Evolutionary conservation across 2,797 vertebrate species (phyloP).

Genomic region (Eutrigla gurnardus): DNA sequence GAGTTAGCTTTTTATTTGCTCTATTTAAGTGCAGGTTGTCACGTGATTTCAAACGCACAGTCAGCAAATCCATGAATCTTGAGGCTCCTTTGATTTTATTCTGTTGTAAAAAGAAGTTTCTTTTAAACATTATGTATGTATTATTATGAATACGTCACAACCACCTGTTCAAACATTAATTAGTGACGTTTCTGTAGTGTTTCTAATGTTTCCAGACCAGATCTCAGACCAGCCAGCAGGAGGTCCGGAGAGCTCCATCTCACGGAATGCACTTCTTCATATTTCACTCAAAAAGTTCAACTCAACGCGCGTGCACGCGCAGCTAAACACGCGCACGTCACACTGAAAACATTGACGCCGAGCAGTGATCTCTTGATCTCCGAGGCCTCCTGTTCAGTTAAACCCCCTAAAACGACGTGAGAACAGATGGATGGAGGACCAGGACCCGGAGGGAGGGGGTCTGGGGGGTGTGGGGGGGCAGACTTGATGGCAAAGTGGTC

Average conservation of each 20-base stretch:
- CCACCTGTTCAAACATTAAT: neutral
- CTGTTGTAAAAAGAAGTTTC: too few species aligned
- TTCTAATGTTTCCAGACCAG: neutral
- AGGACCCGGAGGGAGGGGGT: neutral
- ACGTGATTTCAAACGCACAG: neutral
- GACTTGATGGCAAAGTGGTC: constrained; percentile 45
- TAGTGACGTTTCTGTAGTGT: neutral
- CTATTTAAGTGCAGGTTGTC: neutral
- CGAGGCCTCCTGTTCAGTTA: constrained; percentile 47
- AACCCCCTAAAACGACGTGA: constrained; percentile 58
- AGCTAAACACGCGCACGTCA: neutral
- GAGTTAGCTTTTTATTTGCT: constrained; percentile 5
- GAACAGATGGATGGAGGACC: constrained; percentile 59
- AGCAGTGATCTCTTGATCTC: constrained; percentile 62
- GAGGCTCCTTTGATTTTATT: neutral
- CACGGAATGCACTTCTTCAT: constrained; percentile 9
- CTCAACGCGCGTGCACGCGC: neutral
- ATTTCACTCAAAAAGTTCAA: constrained; percentile 43
- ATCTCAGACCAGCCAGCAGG: neutral
- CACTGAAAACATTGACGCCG: constrained; percentile 27
- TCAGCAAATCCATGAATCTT: neutral
- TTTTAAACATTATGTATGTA: too few species aligned
- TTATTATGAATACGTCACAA: too few species aligned
- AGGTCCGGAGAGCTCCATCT: constrained; percentile 5
- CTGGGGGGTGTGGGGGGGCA: constrained; percentile 34